phyloP scores from a whole-genome alignment of 2,113 vertebrate genomes.

The Glareola pratincola region DNA sequence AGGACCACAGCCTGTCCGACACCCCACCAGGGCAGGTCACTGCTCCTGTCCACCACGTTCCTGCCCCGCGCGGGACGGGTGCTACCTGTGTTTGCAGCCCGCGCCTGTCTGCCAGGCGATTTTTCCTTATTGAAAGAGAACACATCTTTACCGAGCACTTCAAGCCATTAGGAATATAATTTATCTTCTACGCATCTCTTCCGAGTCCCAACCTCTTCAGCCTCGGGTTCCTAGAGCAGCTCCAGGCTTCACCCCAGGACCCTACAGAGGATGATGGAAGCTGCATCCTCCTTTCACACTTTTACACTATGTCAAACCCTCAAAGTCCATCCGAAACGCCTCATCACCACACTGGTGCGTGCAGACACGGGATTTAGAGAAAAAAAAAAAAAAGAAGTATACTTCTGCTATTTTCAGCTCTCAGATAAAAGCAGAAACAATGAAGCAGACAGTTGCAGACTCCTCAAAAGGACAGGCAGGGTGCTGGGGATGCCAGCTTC shows the following conservation, averaged over 20 bases:
- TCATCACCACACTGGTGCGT: background rate
- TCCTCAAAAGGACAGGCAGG: background rate
- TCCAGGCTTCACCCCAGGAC: background rate
- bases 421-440: background rate
- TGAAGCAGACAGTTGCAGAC: background rate
- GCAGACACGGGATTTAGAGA: background rate
- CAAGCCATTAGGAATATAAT: background rate
- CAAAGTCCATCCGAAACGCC: background rate
- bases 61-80: background rate
- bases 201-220: background rate
- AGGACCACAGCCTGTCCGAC: rapidly evolving
- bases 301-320: background rate
- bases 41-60: rapidly evolving
- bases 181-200: background rate
- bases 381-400: background rate
- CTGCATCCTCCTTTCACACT: background rate
- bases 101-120: background rate
- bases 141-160: background rate
- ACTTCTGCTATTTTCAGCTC: background rate
- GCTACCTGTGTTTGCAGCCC: background rate
- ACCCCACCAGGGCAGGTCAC: background rate
- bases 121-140: background rate
- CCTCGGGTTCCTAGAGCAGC: background rate
- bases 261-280: rapidly evolving
- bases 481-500: background rate